Percentiles rank a stretch among this genome's conserved stretches.
Conservation (phyloP, 53 echinoderm and acorn worm genomes). For the Paracentrotus lividus region DNA sequence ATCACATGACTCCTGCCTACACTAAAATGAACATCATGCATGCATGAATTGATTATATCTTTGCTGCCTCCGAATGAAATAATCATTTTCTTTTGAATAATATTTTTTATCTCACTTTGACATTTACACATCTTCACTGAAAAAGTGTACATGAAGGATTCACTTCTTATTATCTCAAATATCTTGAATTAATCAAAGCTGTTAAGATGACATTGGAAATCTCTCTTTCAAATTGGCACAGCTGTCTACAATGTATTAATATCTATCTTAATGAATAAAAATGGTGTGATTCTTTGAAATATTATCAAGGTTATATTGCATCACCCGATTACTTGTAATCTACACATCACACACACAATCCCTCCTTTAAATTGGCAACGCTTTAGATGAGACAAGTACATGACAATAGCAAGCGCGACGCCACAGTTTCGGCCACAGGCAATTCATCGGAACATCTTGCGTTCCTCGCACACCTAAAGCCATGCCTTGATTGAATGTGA, state of each 20-base stretch:
- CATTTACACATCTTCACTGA: not conserved
- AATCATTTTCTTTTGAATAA: no score
- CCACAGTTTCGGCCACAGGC: constrained; percentile 12
- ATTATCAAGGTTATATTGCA: no score
- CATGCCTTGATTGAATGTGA: constrained; percentile 42
- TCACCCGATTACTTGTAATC: no score
- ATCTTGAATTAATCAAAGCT: constrained; percentile 35
- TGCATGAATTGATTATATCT: not conserved
- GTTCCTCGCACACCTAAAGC: constrained; percentile 12
- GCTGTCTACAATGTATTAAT: no score
- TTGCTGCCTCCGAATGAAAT: no score
- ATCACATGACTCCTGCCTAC: not conserved
- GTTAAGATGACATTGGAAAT: not conserved
- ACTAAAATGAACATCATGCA: not conserved
- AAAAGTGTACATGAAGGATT: no score
- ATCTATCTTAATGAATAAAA: no score
- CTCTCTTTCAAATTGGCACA: constrained; percentile 8
- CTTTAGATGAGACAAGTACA: constrained; percentile 17
- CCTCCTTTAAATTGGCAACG: constrained; percentile 1
- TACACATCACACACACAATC: no score
- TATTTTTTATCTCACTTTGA: no score
- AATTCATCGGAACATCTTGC: constrained; percentile 33
- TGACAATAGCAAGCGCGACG: not conserved
- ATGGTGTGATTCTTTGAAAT: no score
- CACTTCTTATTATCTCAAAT: no score